phyloP scores from a whole-genome alignment of 2,113 vertebrate species.

The Callaeas wilsoni region DNA sequence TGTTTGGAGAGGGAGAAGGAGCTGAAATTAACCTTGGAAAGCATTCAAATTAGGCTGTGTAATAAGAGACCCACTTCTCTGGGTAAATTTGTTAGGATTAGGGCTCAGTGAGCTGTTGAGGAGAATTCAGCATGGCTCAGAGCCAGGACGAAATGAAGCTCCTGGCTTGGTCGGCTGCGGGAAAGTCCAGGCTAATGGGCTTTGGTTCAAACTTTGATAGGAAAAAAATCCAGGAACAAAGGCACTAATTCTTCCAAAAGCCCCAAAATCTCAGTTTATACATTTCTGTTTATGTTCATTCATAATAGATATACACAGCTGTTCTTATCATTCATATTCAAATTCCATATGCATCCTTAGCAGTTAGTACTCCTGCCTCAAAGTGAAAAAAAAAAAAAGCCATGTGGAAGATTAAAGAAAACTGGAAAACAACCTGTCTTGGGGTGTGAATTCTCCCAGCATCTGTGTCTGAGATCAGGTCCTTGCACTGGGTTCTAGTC shows the following conservation, averaged over 20 bases:
- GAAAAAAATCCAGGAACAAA: conserved; percentile 72
- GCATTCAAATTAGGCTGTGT: conserved; percentile 68
- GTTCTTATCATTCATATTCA: conserved; percentile 73
- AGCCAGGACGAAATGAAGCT: conserved; percentile 67
- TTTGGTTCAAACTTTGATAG: conserved; percentile 68
- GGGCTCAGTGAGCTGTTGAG: conserved; percentile 69
- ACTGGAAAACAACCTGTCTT: background rate
- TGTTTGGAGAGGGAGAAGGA: conserved; percentile 44
- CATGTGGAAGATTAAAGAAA: background rate
- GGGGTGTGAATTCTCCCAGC: background rate
- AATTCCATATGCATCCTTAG: conserved; percentile 64
- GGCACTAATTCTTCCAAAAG: conserved; percentile 73
- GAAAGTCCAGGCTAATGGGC: conserved; percentile 67
- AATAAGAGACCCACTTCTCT: conserved; percentile 70
- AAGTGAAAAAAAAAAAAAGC: background rate
- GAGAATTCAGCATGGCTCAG: conserved; percentile 57
- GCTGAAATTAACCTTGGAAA: conserved; percentile 68
- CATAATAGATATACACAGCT: conserved; percentile 74
- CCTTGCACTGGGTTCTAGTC: background rate
- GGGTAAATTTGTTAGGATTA: conserved; percentile 74
- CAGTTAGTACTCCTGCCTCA: conserved; percentile 44
- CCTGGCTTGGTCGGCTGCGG: conserved; percentile 59
- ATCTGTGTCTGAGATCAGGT: background rate
- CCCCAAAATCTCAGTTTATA: conserved; percentile 72
- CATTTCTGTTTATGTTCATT: conserved; percentile 74